These are phyloP conservation scores for Tribolium castaneum DNA, from an alignment of 1,140 invertebrate genomes.

Conservation along the genomic window DNA sequence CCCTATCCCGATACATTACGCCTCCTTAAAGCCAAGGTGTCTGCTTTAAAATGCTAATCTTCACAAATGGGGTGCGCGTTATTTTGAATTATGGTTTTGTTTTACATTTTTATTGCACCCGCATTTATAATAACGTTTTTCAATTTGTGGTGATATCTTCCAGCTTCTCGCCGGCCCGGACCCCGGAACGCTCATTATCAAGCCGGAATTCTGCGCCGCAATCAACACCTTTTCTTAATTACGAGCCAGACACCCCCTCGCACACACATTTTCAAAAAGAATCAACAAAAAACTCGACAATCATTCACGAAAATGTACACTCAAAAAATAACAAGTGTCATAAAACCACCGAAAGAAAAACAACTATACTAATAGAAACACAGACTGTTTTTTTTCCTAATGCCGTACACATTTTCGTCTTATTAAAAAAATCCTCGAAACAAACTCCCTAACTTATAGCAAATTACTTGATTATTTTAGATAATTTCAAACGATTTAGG, in stretches of 20 bases:
- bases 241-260: no score
- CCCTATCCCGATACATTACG: conserved; percentile 52
- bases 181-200: conserved; percentile 9
- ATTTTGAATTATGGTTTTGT: conserved; percentile 64
- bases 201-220: neutral
- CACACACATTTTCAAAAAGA: no score
- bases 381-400: no score
- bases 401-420: no score
- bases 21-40: conserved; percentile 63
- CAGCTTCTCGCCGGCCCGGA: conserved; percentile 29
- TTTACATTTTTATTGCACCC: conserved; percentile 65
- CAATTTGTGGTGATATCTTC: conserved; percentile 58
- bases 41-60: conserved; percentile 65
- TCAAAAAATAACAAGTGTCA: no score
- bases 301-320: neutral
- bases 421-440: no score
- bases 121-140: conserved; percentile 64
- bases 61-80: conserved; percentile 64
- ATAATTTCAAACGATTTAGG: no score
- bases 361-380: no score
- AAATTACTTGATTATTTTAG: no score
- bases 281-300: no score
- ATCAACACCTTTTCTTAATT: conserved; percentile 7
- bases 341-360: neutral
- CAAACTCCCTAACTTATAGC: no score